Evolutionary conservation across 2,888 invertebrate genomes (phyloP), one percentile per base, ranked within the genome.

Genomic region (Diachrysia chrysitis): DNA sequence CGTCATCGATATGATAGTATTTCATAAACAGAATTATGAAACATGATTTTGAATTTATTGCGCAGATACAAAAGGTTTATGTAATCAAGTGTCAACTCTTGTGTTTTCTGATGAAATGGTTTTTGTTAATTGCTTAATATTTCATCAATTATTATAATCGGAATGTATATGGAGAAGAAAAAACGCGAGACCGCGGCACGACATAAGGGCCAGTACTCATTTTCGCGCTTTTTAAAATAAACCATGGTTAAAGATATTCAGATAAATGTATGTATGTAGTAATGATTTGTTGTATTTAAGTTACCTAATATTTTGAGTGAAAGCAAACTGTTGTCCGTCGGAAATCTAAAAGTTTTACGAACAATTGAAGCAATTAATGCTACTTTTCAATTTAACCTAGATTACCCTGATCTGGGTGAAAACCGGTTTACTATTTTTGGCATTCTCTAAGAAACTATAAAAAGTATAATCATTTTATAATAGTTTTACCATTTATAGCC

Each of bases 1-100:
- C 78, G 83, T 87, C 85, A 83, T 85, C 83, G 78, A 76, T 85
- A 87, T 86, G 87, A 89, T 88, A 88, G 83, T 81, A 83, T 87
- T 86, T 88, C 85, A 85, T 85, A 84, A 84, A 87, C 82, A 81
- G 81, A 83, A 83, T 85, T 86, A 83, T 87, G 79, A 87, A 88
- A 78, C 58, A 14, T 67, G 56, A 29, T 59, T 62, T 69, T 58
- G 55, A 56, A 48, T 59, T 58, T 29, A 16, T 55, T 64, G 55
- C 21, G 51, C 53, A 63, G 64, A 35, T 59, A 69, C 59, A 71
- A 68, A 67, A 19, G 37, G n/a, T 63, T 80, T 70, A 80, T 63
- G 60, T 71, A 72, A 70, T 66, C 57, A 57, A 42, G 23, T 78
- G 58, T 70, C 62, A 69, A 68, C 19, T 63, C 23, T 66, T 60